Evolutionary conservation across 2,888 invertebrate genomes (phyloP).

Genomic region (Plusia festucae): DNA sequence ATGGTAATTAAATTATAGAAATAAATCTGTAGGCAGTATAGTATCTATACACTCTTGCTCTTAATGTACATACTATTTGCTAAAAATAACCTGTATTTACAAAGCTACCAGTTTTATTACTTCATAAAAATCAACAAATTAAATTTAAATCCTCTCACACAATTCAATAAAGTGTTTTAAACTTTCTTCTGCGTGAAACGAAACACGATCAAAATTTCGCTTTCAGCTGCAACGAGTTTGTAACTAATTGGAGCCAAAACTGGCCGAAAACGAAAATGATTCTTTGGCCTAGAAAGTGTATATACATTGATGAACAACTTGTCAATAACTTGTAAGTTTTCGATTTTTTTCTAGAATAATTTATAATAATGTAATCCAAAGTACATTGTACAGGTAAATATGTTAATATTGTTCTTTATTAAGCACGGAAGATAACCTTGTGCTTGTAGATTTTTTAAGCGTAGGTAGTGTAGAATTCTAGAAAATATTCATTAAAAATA

Average conservation of each 20-base stretch:
- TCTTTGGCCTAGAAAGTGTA: background rate
- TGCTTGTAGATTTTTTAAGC: too few relatives aligned
- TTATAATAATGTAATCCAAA: too few relatives aligned
- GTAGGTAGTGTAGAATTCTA: too few relatives aligned
- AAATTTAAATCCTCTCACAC: too few relatives aligned
- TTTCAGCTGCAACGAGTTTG: constrained; percentile 1
- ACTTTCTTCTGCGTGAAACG: constrained; percentile 4
- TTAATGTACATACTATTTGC: too few relatives aligned
- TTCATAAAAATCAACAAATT: constrained; percentile 1
- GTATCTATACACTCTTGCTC: too few relatives aligned
- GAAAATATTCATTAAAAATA: too few relatives aligned
- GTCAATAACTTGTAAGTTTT: background rate
- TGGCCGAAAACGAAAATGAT: constrained; percentile 4
- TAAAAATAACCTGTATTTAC: background rate
- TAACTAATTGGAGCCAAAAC: background rate
- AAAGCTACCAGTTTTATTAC: background rate
- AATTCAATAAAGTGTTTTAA: background rate
- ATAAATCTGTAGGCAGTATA: too few relatives aligned
- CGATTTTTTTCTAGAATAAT: too few relatives aligned
- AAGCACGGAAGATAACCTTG: too few relatives aligned
- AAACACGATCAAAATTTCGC: constrained; percentile 2
- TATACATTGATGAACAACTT: background rate
- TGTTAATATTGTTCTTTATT: too few relatives aligned
- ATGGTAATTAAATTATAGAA: background rate
- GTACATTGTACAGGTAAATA: too few relatives aligned